Conservation (phyloP, 1,140 invertebrate genomes). For the Camponotus vicinus region DNA sequence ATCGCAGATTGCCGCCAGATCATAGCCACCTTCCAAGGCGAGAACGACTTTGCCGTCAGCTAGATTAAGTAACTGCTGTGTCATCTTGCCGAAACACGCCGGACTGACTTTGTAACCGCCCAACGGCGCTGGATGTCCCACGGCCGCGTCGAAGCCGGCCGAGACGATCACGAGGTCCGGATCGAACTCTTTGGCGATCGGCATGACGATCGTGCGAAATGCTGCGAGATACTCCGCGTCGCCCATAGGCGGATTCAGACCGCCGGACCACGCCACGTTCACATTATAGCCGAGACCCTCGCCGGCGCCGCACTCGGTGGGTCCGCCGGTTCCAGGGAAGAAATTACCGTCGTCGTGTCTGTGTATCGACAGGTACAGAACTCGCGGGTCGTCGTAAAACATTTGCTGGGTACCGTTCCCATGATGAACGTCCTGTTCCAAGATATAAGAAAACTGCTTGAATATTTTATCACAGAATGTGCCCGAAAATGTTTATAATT, state of each 20-base stretch:
- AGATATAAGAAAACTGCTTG: constrained; percentile 28
- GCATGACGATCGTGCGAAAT: constrained; percentile 97
- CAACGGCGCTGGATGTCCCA: constrained; percentile 96
- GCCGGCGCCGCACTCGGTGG: constrained; percentile 95
- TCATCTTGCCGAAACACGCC: constrained; percentile 99
- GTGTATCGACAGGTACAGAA: constrained; percentile 99
- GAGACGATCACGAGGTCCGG: constrained; percentile 98
- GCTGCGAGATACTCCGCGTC: constrained; percentile 99
- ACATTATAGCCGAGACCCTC: constrained; percentile 98
- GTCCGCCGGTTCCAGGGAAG: constrained; percentile 98
- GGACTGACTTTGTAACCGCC: constrained; percentile 98
- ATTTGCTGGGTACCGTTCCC: constrained; percentile 99
- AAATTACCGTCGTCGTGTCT: constrained; percentile 99
- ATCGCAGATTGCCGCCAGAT: constrained; percentile 98
- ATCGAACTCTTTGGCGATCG: constrained; percentile 96
- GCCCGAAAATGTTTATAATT: neutral
- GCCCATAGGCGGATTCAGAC: constrained; percentile 95
- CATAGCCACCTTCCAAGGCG: constrained; percentile 98
- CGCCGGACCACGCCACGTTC: constrained; percentile 98
- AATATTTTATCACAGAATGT: neutral
- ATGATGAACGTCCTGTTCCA: constrained; percentile 97
- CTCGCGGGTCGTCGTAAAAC: constrained; percentile 98
- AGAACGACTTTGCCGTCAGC: constrained; percentile 95
- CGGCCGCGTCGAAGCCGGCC: constrained; percentile 98
- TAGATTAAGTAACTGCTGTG: constrained; percentile 95